Conservation (phyloP, 2,113 vertebrate species). For the Turnix velox region DNA sequence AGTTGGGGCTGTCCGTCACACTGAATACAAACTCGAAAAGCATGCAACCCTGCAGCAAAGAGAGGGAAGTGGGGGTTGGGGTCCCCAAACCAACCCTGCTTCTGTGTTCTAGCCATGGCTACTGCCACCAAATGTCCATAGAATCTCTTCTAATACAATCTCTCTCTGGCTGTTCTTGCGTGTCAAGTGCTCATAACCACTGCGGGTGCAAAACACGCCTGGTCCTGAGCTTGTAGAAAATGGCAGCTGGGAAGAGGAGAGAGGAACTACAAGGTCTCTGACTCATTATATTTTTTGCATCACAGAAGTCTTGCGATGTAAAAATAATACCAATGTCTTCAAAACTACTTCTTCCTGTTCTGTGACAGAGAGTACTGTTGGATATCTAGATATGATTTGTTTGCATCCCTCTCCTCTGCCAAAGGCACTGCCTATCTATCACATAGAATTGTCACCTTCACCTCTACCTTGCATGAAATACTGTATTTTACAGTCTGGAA, state of each 20-base stretch:
- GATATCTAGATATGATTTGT: neutral
- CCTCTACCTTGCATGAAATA: neutral
- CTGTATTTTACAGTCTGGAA: neutral
- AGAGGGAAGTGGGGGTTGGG: neutral
- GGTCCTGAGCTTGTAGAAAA: neutral
- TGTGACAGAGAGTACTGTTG: neutral
- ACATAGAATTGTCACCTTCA: neutral
- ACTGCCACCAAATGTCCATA: neutral
- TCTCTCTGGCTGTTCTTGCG: neutral
- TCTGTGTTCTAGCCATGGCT: neutral
- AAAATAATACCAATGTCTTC: neutral
- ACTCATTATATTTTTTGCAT: neutral
- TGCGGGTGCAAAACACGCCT: neutral
- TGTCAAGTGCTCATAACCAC: rapidly evolving
- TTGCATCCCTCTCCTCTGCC: neutral
- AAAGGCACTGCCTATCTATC: neutral
- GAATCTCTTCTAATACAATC: neutral
- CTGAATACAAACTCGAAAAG: neutral
- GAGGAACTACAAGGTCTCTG: neutral
- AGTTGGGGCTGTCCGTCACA: neutral
- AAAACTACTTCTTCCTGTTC: neutral
- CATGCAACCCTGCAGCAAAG: rapidly evolving
- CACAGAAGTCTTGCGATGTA: neutral
- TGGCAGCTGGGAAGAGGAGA: neutral
- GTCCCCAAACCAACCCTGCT: neutral